Percentiles rank a stretch among this genome's conserved stretches.
phyloP scores from a whole-genome alignment of 2,888 invertebrate genomes.

The Griposia aprilina region DNA sequence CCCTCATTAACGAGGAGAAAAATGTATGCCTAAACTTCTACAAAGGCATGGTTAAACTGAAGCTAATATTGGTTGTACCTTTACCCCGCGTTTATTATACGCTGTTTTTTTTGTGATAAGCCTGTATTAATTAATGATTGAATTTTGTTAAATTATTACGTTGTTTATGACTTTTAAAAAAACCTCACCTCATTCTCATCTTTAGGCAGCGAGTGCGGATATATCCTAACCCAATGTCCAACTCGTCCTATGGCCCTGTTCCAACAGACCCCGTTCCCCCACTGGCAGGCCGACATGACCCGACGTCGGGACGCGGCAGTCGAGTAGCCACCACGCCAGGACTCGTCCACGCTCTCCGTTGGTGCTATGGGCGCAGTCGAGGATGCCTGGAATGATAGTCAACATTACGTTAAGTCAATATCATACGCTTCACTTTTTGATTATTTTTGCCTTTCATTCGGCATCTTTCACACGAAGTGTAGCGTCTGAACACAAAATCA shows the following conservation, averaged over 20 bases:
- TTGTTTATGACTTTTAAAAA: background rate
- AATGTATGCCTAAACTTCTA: too few relatives aligned
- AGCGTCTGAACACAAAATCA: too few relatives aligned
- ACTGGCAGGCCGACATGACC: constrained; percentile 85
- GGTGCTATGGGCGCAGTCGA: constrained; percentile 73
- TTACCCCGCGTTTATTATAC: too few relatives aligned
- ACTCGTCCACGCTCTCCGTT: constrained; percentile 82
- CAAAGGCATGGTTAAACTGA: too few relatives aligned
- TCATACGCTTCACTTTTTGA: too few relatives aligned
- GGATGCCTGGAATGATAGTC: constrained; percentile 71
- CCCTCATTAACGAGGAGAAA: too few relatives aligned
- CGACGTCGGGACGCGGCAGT: constrained; percentile 85
- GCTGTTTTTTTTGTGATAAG: background rate
- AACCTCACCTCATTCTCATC: constrained; percentile 78
- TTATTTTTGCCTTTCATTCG: too few relatives aligned
- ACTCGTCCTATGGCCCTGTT: constrained; percentile 91
- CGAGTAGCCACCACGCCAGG: constrained; percentile 86
- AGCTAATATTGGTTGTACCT: too few relatives aligned
- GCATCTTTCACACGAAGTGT: too few relatives aligned
- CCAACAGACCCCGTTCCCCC: constrained; percentile 94
- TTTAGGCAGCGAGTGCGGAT: constrained; percentile 89
- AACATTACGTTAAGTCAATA: background rate
- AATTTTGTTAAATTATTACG: background rate
- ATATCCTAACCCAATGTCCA: constrained; percentile 95
- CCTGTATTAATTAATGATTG: background rate